phyloP scores from a whole-genome alignment of 2,797 vertebrate genomes.

The Muraenolepis orangiensis region DNA sequence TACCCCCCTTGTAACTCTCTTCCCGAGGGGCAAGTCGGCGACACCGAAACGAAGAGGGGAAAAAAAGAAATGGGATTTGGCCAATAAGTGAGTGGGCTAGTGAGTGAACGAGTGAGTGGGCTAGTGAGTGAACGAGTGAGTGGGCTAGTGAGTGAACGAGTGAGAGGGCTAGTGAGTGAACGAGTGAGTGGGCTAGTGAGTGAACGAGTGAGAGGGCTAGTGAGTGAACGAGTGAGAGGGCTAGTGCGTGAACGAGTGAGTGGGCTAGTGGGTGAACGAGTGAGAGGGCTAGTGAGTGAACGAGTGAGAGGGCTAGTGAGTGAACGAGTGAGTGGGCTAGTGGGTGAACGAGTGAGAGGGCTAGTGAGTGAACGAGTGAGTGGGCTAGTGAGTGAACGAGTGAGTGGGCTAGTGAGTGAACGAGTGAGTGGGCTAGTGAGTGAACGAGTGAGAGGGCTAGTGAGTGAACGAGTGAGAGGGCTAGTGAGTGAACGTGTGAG shows the following conservation, averaged over 20 bases:
- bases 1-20: no score
- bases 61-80: no score
- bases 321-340: constrained; percentile 55
- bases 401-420: constrained; percentile 26
- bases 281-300: no score
- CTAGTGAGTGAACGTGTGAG: constrained; percentile 47
- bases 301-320: constrained; percentile 17
- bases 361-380: constrained; percentile 46
- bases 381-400: constrained; percentile 17
- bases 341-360: no score
- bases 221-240: constrained; percentile 29
- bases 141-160: constrained; percentile 40
- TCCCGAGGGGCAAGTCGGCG: no score
- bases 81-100: no score
- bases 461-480: constrained; percentile 14
- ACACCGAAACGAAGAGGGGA: no score
- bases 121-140: neutral
- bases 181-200: constrained; percentile 40
- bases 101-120: constrained; percentile 35
- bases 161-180: constrained; percentile 47
- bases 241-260: no score
- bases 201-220: constrained; percentile 19
- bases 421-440: constrained; percentile 28
- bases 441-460: constrained; percentile 29
- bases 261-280: constrained; percentile 32